Percentiles rank a stretch among this genome's conserved stretches.
phyloP scores from a whole-genome alignment of 2,888 invertebrate genomes.

The Megamerina dolium region DNA sequence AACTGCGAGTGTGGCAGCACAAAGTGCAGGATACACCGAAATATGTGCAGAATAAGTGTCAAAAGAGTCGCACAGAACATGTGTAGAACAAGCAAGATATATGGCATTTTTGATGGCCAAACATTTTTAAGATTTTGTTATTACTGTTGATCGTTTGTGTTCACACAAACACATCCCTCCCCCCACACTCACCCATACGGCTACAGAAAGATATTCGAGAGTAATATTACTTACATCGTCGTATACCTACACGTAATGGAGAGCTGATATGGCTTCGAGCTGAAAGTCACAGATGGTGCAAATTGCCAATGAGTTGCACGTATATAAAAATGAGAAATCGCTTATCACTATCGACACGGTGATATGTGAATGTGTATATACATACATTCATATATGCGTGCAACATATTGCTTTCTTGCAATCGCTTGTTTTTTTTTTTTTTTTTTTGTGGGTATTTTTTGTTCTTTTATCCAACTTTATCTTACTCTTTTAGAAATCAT shows the following conservation, averaged over 20 bases:
- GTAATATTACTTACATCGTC: no score
- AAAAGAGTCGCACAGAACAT: no score
- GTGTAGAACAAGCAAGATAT: neutral
- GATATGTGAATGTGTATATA: no score
- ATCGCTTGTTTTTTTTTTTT: neutral
- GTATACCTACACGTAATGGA: no score
- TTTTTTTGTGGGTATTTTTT: no score
- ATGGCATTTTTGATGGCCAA: slow-evolving; percentile 8
- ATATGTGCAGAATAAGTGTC: no score
- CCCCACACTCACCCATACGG: neutral
- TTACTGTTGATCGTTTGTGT: neutral
- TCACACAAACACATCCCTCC: neutral
- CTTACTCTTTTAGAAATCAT: no score
- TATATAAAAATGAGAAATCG: slow-evolving; percentile 9
- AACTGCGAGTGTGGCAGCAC: no score
- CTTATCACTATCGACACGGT: slow-evolving; percentile 11
- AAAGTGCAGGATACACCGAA: no score
- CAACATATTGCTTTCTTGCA: slow-evolving; percentile 7
- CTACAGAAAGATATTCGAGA: no score
- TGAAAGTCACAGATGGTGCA: slow-evolving; percentile 24
- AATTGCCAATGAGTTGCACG: slow-evolving; percentile 11
- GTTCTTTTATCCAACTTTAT: no score
- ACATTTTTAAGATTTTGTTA: no score
- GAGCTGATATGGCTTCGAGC: slow-evolving; percentile 7
- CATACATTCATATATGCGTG: slow-evolving; percentile 3